Evolutionary conservation across 2,888 invertebrate genomes (phyloP), one percentile per base, ranked within the genome.

Genomic region (Callinectes sapidus): DNA sequence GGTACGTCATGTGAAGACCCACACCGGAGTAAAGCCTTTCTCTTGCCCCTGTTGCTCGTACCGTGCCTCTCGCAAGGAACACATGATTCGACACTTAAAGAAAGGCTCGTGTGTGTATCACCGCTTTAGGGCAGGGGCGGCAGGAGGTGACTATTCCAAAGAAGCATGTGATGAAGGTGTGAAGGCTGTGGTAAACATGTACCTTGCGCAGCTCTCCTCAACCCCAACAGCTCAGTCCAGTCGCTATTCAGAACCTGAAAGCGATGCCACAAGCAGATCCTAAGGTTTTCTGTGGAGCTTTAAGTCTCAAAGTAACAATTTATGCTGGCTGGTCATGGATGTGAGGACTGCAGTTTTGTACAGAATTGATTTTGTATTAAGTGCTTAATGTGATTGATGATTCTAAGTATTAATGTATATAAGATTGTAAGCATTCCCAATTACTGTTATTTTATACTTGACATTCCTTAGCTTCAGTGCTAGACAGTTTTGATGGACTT

Each of bases 21-120:
- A 94, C 90, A 94, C 94, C 13, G 94, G 94, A 71, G 94, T 92
- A 88, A 94, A 94, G 89, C 94, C 94, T 66, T 94, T 94, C 90
- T 90, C 90, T 39, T 94, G 94, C 85, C 94, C 94, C 87, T 92
- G 92, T 90, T 94, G 94, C 71, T 87, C 90, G 81, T 94, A 94
- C 86, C 91, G 94, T 42, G 92, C 94, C n/a, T 90, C 92, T 42
- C 90, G 94, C 48, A 94, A 94, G 92, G 92, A 94, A 71, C 94
- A 94, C 90, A 90, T 94, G 90, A 91, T 91, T 39, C 91, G 94
- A 18, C 94, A 94, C 90, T 90, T 94, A 66, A 93, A 92, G 87
- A 91, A 91, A 77, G 94, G 92, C 28, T 93, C 92, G n/a, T 94
- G 94, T 91, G 94, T 94, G 32, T 94, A 94, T 77, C 94, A 94